Evolutionary conservation across 2,113 vertebrate species (phyloP).

Genomic region (Phoxinus phoxinus): DNA sequence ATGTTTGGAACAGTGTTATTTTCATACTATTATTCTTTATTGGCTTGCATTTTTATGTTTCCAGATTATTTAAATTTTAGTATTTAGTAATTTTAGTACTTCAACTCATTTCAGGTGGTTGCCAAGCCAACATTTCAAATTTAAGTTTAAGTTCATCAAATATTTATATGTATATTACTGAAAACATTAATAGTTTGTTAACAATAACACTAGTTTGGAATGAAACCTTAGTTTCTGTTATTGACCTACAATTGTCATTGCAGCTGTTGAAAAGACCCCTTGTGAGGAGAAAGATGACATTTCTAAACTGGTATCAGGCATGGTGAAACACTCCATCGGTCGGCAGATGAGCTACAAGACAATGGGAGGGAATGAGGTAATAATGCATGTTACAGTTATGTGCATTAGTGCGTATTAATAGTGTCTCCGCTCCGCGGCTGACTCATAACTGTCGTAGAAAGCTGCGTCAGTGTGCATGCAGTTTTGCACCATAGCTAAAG

Average conservation of each 20-base stretch:
- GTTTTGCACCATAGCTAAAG: background rate
- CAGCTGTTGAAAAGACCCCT: constrained; percentile 82
- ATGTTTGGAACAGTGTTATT: background rate
- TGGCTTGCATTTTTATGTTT: too few relatives aligned
- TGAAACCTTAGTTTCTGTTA: background rate
- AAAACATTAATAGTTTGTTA: background rate
- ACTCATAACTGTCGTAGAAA: background rate
- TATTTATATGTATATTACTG: too few relatives aligned
- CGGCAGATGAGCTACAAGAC: constrained; percentile 90
- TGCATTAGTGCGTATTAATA: background rate
- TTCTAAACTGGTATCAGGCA: constrained; percentile 90
- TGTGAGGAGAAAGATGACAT: constrained; percentile 87
- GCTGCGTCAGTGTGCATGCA: background rate
- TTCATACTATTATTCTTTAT: too few relatives aligned
- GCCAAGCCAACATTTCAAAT: too few relatives aligned
- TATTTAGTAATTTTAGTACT: too few relatives aligned
- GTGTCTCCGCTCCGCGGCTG: background rate
- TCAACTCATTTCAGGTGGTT: too few relatives aligned
- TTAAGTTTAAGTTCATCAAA: too few relatives aligned
- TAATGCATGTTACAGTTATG: background rate
- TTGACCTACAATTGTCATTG: constrained; percentile 31
- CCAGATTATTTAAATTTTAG: too few relatives aligned
- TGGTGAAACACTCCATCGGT: constrained; percentile 90
- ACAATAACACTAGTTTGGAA: background rate
- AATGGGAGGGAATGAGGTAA: constrained; percentile 83